Conservation (phyloP, 2,888 invertebrate species). For the Andrena dorsata region DNA sequence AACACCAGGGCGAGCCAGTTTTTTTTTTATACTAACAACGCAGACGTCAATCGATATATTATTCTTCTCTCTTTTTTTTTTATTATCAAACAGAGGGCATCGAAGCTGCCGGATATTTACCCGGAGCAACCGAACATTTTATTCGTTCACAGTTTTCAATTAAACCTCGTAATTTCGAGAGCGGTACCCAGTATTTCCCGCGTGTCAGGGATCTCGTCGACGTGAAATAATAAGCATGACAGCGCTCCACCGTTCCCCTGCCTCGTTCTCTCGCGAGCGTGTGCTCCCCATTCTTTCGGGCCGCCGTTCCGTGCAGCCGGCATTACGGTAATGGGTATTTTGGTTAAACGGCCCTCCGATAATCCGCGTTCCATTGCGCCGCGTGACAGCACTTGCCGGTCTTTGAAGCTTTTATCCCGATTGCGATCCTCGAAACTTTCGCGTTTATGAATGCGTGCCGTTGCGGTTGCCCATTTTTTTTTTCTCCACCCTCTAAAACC, state of each 20-base stretch:
- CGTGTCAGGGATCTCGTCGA: constrained; percentile 23
- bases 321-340: constrained; percentile 64
- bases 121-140: neutral
- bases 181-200: neutral
- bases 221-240: constrained; percentile 46
- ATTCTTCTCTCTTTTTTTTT: neutral
- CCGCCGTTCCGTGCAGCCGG: constrained; percentile 39
- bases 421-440: constrained; percentile 54
- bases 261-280: constrained; percentile 14
- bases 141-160: constrained; percentile 15
- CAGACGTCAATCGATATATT: neutral
- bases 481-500: neutral
- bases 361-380: constrained; percentile 50
- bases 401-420: constrained; percentile 66
- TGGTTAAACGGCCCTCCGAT: constrained; percentile 56
- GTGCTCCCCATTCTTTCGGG: constrained; percentile 42
- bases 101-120: too few species aligned
- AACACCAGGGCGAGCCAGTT: too few species aligned
- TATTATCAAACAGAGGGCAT: neutral
- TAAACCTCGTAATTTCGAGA: constrained; percentile 20
- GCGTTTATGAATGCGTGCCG: constrained; percentile 53
- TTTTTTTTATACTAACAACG: neutral
- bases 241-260: neutral
- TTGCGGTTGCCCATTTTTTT: constrained; percentile 8
- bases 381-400: constrained; percentile 57